phyloP scores from a whole-genome alignment of 2,113 vertebrate genomes.

The Dicaeum eximium region DNA sequence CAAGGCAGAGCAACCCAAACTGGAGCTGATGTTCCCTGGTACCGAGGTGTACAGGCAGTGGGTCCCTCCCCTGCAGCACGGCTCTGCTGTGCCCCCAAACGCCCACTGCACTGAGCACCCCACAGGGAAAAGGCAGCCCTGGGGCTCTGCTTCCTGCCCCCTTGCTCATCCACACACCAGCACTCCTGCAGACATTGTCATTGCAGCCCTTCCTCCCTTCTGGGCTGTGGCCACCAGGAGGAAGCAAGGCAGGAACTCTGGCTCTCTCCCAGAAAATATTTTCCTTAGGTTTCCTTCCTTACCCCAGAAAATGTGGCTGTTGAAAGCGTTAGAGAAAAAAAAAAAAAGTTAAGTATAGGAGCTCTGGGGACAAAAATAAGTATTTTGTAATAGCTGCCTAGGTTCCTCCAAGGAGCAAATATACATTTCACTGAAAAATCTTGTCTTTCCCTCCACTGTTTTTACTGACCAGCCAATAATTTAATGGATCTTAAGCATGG shows the following conservation, averaged over 20 bases:
- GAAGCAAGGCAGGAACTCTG: neutral
- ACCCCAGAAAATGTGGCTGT: neutral
- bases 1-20: neutral
- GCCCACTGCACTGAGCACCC: neutral
- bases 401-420: neutral
- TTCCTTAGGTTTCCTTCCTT: neutral
- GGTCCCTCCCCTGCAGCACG: neutral
- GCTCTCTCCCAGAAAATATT: neutral
- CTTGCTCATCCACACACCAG: neutral
- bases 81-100: neutral
- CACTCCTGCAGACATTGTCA: neutral
- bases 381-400: neutral
- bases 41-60: rapidly evolving
- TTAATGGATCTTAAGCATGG: neutral
- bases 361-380: neutral
- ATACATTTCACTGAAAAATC: neutral
- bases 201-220: neutral
- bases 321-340: neutral
- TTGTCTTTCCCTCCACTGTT: neutral
- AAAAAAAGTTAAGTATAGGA: neutral
- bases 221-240: rapidly evolving
- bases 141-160: neutral
- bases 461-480: neutral
- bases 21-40: neutral
- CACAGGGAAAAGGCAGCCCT: neutral